Percentiles rank a stretch among this genome's conserved stretches.
These are phyloP conservation scores for Eleginops maclovinus DNA, from an alignment of 2,113 vertebrate species.

Conservation along the genomic window DNA sequence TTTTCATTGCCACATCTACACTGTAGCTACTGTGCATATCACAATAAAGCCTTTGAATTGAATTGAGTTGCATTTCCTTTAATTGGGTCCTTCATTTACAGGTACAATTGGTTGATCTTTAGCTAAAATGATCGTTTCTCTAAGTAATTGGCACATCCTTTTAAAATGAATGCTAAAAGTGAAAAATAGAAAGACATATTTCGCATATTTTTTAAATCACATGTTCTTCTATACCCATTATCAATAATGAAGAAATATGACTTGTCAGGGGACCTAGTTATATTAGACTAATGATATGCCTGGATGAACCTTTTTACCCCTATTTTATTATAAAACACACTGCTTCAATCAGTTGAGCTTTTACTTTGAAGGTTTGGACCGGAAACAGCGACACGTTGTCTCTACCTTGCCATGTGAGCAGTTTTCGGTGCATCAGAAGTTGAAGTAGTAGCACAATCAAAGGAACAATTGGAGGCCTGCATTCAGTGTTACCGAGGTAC, in stretches of 20 bases:
- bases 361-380: slow-evolving; percentile 48
- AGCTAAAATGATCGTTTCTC: neutral
- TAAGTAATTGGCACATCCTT: neutral
- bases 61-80: too few relatives aligned
- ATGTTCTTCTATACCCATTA: too few relatives aligned
- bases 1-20: too few relatives aligned
- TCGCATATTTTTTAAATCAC: too few relatives aligned
- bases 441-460: slow-evolving; percentile 22
- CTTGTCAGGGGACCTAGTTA: neutral
- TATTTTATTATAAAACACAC: too few relatives aligned
- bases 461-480: slow-evolving; percentile 18
- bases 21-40: too few relatives aligned
- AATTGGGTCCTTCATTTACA: neutral
- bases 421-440: slow-evolving; percentile 18
- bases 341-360: neutral
- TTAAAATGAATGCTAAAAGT: neutral
- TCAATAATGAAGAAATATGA: too few relatives aligned
- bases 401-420: neutral
- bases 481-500: slow-evolving; percentile 56
- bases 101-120: neutral
- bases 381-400: neutral
- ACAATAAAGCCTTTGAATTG: too few relatives aligned
- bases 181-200: neutral
- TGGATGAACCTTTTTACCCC: neutral
- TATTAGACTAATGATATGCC: neutral